Conservation (phyloP, 2,888 invertebrate species). For the Pelosia muscerda region DNA sequence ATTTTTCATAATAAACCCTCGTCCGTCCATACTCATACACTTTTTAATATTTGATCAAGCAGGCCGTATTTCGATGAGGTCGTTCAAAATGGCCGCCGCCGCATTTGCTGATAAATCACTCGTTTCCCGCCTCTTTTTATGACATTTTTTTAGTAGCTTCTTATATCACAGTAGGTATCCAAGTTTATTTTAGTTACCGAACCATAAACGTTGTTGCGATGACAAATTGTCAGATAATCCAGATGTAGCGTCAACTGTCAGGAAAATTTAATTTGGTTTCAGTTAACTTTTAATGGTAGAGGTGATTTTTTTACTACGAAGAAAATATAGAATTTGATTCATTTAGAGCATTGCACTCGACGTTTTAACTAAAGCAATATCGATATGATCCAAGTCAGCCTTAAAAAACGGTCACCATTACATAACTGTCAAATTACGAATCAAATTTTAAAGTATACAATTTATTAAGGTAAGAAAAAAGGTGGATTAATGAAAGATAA, state of each 20-base stretch:
- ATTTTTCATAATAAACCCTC: slow-evolving; percentile 34
- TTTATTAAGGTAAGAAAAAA: slow-evolving; percentile 23
- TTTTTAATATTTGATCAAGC: slow-evolving; percentile 65
- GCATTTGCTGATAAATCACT: slow-evolving; percentile 65
- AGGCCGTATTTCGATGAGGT: slow-evolving; percentile 47
- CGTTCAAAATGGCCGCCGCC: slow-evolving; percentile 58
- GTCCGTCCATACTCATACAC: slow-evolving; percentile 47
- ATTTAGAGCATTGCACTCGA: neutral
- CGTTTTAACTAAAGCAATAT: neutral
- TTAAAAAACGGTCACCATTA: neutral
- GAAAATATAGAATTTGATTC: neutral
- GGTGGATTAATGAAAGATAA: slow-evolving; percentile 4
- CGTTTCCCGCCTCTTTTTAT: slow-evolving; percentile 61
- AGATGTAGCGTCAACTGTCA: neutral
- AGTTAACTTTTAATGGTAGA: neutral
- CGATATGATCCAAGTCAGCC: neutral
- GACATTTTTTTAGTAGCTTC: slow-evolving; percentile 59
- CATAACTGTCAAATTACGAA: slow-evolving; percentile 15
- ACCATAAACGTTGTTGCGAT: slow-evolving; percentile 21
- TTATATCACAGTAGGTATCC: slow-evolving; percentile 57
- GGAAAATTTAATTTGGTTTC: neutral
- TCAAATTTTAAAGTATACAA: slow-evolving; percentile 4
- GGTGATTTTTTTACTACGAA: no score
- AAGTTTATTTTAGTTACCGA: slow-evolving; percentile 61
- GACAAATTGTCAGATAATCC: neutral